phyloP scores from a whole-genome alignment of 2,797 vertebrate species.

The Crocidura indochinensis region DNA sequence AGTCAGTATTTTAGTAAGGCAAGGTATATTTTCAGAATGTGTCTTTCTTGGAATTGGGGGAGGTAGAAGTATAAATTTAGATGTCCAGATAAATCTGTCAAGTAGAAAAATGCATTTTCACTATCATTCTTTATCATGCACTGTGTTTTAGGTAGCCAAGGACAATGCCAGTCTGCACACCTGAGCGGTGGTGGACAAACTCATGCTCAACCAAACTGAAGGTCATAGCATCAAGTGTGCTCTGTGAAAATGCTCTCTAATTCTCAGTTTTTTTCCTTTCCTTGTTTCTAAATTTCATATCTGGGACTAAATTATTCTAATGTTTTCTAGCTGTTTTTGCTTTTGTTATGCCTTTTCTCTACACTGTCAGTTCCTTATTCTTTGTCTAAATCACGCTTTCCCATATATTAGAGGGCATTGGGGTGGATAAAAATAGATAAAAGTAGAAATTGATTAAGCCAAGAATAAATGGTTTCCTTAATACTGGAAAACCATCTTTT shows the following conservation, averaged over 20 bases:
- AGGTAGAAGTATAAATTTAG: background rate
- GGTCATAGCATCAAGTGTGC: background rate
- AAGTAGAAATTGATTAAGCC: background rate
- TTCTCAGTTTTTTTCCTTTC: background rate
- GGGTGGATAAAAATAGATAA: background rate
- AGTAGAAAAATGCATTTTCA: background rate
- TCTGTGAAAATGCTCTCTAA: background rate
- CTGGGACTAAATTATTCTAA: background rate
- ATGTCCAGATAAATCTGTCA: constrained; percentile 5
- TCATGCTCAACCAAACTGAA: too few relatives aligned
- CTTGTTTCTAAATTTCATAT: background rate
- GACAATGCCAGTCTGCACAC: background rate
- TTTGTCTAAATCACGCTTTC: background rate
- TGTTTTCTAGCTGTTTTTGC: background rate
- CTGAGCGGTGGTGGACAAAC: background rate
- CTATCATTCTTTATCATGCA: background rate
- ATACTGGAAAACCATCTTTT: background rate
- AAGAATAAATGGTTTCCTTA: background rate
- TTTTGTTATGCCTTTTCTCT: background rate
- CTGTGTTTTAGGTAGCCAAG: too few relatives aligned
- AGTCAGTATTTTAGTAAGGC: background rate
- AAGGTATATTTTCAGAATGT: background rate
- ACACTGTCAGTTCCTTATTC: background rate
- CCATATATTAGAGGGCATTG: background rate
- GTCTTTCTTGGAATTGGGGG: background rate